phyloP scores from a whole-genome alignment of 2,797 vertebrate species.

The Austrolebias charrua region DNA sequence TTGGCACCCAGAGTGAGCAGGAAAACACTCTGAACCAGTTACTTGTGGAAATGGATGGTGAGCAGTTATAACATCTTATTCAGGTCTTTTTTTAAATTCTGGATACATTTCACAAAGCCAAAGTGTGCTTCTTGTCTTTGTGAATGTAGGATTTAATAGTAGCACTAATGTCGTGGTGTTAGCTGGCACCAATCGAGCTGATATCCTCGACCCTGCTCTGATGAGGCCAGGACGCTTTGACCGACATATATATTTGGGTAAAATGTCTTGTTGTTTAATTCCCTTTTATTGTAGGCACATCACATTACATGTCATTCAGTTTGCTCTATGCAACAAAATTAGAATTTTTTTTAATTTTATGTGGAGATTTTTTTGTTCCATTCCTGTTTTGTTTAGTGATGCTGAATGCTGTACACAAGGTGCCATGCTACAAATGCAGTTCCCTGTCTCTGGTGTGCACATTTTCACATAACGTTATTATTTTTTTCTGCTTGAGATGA shows the following conservation, averaged over 20 bases:
- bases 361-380: slow-evolving; percentile 1
- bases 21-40: slow-evolving; percentile 86
- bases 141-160: slow-evolving; percentile 80
- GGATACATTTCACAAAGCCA: background rate
- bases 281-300: background rate
- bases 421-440: slow-evolving; percentile 6
- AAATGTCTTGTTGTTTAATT: slow-evolving; percentile 14
- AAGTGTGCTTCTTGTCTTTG: background rate
- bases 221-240: slow-evolving; percentile 83
- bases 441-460: slow-evolving; percentile 13
- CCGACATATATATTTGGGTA: slow-evolving; percentile 83
- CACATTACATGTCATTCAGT: background rate
- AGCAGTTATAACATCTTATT: background rate
- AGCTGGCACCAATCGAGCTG: slow-evolving; percentile 81
- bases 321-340: background rate
- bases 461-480: slow-evolving; percentile 6
- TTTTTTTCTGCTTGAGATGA: background rate
- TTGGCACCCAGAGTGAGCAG: slow-evolving; percentile 79
- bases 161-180: slow-evolving; percentile 79
- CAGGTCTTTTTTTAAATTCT: background rate
- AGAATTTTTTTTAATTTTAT: slow-evolving; percentile 13
- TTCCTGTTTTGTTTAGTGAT: background rate
- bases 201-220: slow-evolving; percentile 82
- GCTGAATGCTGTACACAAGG: slow-evolving; percentile 1
- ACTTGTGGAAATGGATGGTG: slow-evolving; percentile 86